These are phyloP conservation scores for Diaprepes abbreviatus DNA, from an alignment of 2,888 invertebrate species.

Conservation along the genomic window DNA sequence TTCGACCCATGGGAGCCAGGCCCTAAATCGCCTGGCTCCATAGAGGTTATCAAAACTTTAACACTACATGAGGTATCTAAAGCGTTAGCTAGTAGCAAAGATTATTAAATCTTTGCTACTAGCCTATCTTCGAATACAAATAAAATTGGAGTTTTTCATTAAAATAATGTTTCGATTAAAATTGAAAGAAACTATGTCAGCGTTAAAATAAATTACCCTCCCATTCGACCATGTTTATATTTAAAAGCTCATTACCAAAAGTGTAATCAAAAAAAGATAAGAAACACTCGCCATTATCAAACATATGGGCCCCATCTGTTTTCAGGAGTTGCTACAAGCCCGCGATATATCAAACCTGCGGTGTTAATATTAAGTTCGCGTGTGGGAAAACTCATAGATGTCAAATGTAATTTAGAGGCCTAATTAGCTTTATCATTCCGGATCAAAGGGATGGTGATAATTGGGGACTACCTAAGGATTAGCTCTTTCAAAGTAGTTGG, in stretches of 20 bases:
- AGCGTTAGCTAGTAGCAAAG: no score
- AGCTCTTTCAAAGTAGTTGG: slow-evolving; percentile 3
- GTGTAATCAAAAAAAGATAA: slow-evolving; percentile 1
- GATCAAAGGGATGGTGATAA: slow-evolving; percentile 29
- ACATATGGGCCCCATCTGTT: not conserved
- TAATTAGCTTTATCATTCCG: slow-evolving; percentile 31
- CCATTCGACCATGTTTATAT: not conserved
- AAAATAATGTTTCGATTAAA: no score
- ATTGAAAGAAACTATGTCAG: no score
- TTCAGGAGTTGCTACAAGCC: slow-evolving; percentile 10
- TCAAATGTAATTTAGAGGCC: slow-evolving; percentile 30
- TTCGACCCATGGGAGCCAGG: no score
- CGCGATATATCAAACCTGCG: slow-evolving; percentile 5
- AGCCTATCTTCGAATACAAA: no score
- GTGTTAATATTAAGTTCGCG: slow-evolving; percentile 28
- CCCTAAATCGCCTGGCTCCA: no score
- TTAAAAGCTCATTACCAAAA: not conserved
- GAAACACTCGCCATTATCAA: not conserved
- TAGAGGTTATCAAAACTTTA: no score
- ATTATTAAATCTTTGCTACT: no score
- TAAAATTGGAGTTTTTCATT: no score
- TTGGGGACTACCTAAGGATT: slow-evolving; percentile 22
- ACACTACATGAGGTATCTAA: no score
- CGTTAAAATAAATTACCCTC: not conserved
- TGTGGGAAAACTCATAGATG: slow-evolving; percentile 13